These are phyloP conservation scores for Paracanthobrama guichenoti DNA, from an alignment of 2,113 vertebrate species.

Conservation along the genomic window DNA sequence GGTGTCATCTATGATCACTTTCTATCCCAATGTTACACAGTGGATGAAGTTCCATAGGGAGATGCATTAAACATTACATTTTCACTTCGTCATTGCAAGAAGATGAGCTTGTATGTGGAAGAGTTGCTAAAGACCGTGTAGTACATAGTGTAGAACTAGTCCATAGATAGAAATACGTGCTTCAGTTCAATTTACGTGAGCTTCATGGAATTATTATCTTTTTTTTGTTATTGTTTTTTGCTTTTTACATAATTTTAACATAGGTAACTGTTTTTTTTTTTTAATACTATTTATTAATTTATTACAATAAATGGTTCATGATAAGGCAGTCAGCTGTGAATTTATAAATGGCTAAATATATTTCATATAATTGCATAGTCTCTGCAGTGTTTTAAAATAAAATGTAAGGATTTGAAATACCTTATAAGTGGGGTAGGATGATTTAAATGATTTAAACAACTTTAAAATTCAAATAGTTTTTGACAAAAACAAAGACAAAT, in stretches of 20 bases:
- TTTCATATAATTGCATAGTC: no score
- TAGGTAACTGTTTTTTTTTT: neutral
- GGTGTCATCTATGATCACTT: neutral
- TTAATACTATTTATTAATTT: neutral
- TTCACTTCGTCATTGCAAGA: neutral
- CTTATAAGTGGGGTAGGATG: no score
- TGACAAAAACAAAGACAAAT: no score
- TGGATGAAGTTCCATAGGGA: no score
- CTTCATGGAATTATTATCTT: neutral
- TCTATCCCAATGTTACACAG: neutral
- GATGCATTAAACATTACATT: neutral
- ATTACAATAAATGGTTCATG: neutral
- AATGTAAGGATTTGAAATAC: no score
- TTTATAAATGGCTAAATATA: neutral
- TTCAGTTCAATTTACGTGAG: neutral
- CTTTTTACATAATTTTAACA: no score
- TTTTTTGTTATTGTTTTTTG: no score
- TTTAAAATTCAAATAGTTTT: no score
- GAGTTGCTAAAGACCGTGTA: neutral
- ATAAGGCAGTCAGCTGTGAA: neutral
- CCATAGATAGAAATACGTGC: neutral
- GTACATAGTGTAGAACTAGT: neutral
- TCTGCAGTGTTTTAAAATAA: no score
- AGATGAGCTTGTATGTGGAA: neutral
- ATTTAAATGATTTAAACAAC: no score